Evolutionary conservation across 2,113 vertebrate genomes (phyloP).

Genomic region (Platichthys flesus): DNA sequence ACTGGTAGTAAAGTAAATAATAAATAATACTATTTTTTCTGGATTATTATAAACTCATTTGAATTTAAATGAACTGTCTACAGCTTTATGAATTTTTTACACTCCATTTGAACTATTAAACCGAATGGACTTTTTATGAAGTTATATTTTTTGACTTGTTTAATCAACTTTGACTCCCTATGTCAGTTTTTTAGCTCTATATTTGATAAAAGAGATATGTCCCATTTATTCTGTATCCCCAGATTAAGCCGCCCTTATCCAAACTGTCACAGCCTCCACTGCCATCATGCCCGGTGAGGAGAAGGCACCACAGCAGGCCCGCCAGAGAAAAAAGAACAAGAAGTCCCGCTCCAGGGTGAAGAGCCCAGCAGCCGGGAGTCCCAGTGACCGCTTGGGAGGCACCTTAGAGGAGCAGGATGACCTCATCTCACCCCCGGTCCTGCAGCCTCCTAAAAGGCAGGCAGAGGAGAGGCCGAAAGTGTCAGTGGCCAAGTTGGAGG

Average conservation of each 20-base stretch:
- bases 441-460: conserved; percentile 66
- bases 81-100: too few species aligned
- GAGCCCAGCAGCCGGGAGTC: conserved; percentile 65
- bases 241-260: conserved; percentile 19
- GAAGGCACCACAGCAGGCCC: conserved; percentile 81
- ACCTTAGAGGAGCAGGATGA: conserved; percentile 70
- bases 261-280: conserved; percentile 2
- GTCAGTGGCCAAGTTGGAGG: conserved; percentile 74
- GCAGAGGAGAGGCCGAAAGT: conserved; percentile 76
- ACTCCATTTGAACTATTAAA: neutral
- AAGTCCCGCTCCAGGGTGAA: conserved; percentile 81
- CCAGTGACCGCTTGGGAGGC: conserved; percentile 54
- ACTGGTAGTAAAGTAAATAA: too few species aligned
- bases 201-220: neutral
- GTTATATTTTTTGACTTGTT: neutral
- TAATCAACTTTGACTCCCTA: neutral
- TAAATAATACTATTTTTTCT: too few species aligned
- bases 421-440: conserved; percentile 48
- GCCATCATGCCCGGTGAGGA: conserved; percentile 87
- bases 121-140: neutral
- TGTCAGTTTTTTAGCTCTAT: neutral
- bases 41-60: too few species aligned
- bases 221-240: neutral
- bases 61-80: too few species aligned
- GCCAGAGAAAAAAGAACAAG: conserved; percentile 85